Evolutionary conservation across 2,797 vertebrate genomes (phyloP).

Genomic region (Epinephelus awoara): DNA sequence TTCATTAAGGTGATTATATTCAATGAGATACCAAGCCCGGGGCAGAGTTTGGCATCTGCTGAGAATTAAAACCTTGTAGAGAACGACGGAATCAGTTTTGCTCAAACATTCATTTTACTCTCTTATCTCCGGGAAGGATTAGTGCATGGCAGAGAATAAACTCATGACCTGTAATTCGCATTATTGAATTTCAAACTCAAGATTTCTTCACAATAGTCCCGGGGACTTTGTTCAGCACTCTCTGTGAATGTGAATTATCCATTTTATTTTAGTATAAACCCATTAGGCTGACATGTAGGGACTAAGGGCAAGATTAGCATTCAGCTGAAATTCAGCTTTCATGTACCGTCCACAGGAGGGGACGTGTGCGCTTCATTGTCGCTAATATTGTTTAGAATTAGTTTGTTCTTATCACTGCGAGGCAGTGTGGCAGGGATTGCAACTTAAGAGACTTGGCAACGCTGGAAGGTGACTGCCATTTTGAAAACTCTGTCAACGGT

Average conservation of each 20-base stretch:
- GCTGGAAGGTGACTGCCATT: slow-evolving; percentile 35
- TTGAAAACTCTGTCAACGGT: slow-evolving; percentile 27
- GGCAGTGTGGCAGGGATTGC: slow-evolving; percentile 37
- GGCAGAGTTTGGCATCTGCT: slow-evolving; percentile 58
- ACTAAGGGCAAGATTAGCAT: slow-evolving; percentile 44
- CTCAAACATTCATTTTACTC: slow-evolving; percentile 51
- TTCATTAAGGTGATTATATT: slow-evolving; percentile 64
- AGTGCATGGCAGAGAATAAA: slow-evolving; percentile 54
- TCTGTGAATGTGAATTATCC: slow-evolving; percentile 54
- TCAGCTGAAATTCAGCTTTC: slow-evolving; percentile 37
- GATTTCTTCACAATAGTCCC: slow-evolving; percentile 37
- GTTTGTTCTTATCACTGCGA: slow-evolving; percentile 41
- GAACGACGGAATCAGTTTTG: slow-evolving; percentile 55
- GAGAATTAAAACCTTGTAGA: slow-evolving; percentile 57
- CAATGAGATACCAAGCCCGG: slow-evolving; percentile 39
- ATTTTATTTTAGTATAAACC: slow-evolving; percentile 47
- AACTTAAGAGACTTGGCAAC: slow-evolving; percentile 23
- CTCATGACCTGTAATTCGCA: slow-evolving; percentile 60
- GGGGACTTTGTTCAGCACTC: slow-evolving; percentile 38
- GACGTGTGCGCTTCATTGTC: slow-evolving; percentile 14
- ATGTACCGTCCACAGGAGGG: slow-evolving; percentile 8
- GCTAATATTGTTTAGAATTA: slow-evolving; percentile 40
- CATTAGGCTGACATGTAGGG: slow-evolving; percentile 45
- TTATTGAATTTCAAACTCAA: slow-evolving; percentile 60
- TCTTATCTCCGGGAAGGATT: slow-evolving; percentile 62